Percentiles rank a stretch among this genome's conserved stretches.
Evolutionary conservation across 2,113 vertebrate genomes (phyloP).

Genomic region (Nesoenas mayeri): DNA sequence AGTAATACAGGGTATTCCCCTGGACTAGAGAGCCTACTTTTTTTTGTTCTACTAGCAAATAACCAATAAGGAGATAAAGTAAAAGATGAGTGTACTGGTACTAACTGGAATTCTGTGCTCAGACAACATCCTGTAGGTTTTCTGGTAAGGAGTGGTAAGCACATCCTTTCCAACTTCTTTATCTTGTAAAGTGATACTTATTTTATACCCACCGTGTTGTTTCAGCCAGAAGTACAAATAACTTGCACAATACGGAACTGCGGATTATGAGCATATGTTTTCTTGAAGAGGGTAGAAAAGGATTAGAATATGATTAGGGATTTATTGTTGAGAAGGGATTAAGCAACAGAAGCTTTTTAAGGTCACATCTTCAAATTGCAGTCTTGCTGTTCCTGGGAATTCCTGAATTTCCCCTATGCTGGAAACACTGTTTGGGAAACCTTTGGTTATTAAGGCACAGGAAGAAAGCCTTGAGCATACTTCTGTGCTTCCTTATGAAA

Average conservation of each 20-base stretch:
- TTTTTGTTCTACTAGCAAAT: not conserved
- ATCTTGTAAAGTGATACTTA: not conserved
- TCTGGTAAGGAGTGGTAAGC: not conserved
- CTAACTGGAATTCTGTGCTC: not conserved
- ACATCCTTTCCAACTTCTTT: not conserved
- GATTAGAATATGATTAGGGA: slow-evolving; percentile 60
- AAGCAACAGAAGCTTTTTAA: slow-evolving; percentile 48
- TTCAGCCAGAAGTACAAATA: slow-evolving; percentile 8
- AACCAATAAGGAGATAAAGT: not conserved
- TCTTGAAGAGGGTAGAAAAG: slow-evolving; percentile 1
- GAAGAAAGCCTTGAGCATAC: not conserved
- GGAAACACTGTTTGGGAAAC: not conserved
- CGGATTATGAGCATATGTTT: not conserved
- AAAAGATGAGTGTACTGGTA: not conserved
- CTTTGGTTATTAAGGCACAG: not conserved
- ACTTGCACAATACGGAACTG: not conserved
- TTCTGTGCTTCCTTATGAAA: not conserved
- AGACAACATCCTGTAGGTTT: not conserved
- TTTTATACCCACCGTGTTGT: not conserved
- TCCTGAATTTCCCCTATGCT: not conserved
- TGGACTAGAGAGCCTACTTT: not conserved
- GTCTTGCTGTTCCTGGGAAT: not conserved
- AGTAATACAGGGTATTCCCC: not conserved
- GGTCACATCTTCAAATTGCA: slow-evolving; percentile 39
- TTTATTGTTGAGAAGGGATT: slow-evolving; percentile 47